Evolutionary conservation across 2,797 vertebrate genomes (phyloP).

Genomic region (Pseudotriccus pelzelni): DNA sequence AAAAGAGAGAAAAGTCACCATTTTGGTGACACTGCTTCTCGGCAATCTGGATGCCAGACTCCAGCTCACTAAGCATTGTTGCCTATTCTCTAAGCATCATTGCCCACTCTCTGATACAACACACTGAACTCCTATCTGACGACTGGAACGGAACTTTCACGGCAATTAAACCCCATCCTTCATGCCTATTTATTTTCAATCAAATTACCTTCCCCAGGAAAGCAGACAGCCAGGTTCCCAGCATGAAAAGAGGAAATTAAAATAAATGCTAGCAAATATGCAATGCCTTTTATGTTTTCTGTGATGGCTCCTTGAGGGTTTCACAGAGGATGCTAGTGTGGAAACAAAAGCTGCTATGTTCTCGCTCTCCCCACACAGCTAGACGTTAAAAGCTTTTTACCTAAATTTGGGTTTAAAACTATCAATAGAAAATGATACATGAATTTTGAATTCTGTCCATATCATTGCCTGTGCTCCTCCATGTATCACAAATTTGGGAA

Average conservation of each 20-base stretch:
- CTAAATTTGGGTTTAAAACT: neutral
- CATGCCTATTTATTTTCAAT: neutral
- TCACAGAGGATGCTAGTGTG: neutral
- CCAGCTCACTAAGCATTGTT: neutral
- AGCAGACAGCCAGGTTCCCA: neutral
- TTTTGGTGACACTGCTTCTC: neutral
- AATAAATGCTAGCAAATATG: neutral
- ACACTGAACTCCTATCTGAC: neutral
- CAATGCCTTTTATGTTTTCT: neutral
- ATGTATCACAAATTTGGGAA: neutral
- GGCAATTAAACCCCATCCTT: neutral
- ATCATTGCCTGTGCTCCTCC: neutral
- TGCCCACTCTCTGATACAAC: neutral
- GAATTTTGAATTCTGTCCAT: neutral
- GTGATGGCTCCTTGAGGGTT: neutral
- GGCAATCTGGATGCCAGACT: neutral
- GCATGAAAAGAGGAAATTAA: neutral
- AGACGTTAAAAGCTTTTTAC: neutral
- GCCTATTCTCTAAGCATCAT: neutral
- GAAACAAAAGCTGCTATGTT: neutral
- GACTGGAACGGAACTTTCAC: neutral
- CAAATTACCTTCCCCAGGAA: neutral
- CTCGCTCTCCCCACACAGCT: neutral
- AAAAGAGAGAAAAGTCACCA: neutral
- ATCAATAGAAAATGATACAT: neutral